Percentiles rank a stretch among this genome's conserved stretches.
Conservation (phyloP, 2,888 invertebrate genomes). For the Drosophila cracens region DNA sequence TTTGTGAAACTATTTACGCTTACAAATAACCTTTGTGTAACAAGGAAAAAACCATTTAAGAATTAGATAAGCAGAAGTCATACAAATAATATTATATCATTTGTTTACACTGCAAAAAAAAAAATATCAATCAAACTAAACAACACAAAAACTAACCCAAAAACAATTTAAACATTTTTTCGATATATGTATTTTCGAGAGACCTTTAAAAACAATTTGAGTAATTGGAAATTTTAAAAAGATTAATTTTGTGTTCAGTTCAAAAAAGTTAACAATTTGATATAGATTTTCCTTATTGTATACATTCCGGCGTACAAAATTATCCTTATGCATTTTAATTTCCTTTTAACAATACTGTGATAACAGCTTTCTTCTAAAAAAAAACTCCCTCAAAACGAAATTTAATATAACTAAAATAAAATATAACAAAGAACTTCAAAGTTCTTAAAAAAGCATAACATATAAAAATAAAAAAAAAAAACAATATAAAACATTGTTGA, state of each 20-base stretch:
- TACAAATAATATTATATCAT: conserved; percentile 17
- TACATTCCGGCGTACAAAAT: conserved; percentile 16
- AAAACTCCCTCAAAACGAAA: conserved; percentile 26
- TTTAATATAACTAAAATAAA: conserved; percentile 20
- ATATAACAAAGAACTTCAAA: conserved; percentile 11
- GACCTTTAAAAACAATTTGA: conserved; percentile 50
- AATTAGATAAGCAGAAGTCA: conserved; percentile 15
- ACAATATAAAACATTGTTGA: neutral
- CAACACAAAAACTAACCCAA: conserved; percentile 20
- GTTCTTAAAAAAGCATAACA: conserved; percentile 11
- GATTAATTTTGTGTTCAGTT: conserved; percentile 20
- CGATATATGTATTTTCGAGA: conserved; percentile 73
- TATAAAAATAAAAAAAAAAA: neutral
- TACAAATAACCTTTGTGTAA: conserved; percentile 46
- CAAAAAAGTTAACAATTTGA: conserved; percentile 5
- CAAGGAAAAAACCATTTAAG: conserved; percentile 26
- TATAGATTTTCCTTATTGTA: conserved; percentile 10
- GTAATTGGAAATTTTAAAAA: conserved; percentile 1
- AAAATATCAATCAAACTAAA: conserved; percentile 30
- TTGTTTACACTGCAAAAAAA: conserved; percentile 9
- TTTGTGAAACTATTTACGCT: conserved; percentile 75
- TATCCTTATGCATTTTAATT: conserved; percentile 33
- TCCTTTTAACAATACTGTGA: conserved; percentile 67
- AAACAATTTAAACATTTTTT: conserved; percentile 57
- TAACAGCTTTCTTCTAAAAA: conserved; percentile 64